Conservation (phyloP, 2,888 invertebrate genomes). For the Elgonia sp. region DNA sequence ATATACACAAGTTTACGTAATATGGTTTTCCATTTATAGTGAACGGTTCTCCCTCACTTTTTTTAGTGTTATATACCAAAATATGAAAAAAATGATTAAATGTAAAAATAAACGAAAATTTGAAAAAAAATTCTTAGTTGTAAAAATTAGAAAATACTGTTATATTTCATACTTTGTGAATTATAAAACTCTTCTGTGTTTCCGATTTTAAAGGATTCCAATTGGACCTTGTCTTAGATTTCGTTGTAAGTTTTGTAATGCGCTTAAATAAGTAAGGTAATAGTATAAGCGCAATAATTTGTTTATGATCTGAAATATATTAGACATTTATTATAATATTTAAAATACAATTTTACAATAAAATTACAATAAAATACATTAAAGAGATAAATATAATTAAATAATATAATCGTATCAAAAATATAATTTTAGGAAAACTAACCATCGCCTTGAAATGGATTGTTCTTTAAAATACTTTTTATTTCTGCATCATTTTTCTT, state of each 20-base stretch:
- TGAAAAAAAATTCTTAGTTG: too few species aligned
- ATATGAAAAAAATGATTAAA: too few species aligned
- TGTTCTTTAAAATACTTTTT: constrained; percentile 18
- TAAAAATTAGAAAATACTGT: too few species aligned
- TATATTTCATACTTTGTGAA: constrained; percentile 32
- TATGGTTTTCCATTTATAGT: too few species aligned
- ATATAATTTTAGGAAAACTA: too few species aligned
- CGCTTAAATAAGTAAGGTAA: constrained; percentile 45
- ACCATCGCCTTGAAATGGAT: constrained; percentile 20
- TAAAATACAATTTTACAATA: constrained; percentile 7
- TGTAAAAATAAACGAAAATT: too few species aligned
- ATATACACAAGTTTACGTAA: too few species aligned
- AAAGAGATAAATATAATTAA: too few species aligned
- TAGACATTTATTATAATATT: neutral
- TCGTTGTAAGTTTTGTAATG: constrained; percentile 12
- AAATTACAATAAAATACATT: constrained; percentile 1
- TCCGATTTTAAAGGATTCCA: constrained; percentile 42
- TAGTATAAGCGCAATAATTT: constrained; percentile 21
- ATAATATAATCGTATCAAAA: too few species aligned
- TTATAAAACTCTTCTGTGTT: constrained; percentile 35
- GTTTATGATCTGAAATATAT: constrained; percentile 31
- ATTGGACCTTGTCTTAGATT: constrained; percentile 3
- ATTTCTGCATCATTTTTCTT: constrained; percentile 3
- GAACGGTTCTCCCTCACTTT: too few species aligned
- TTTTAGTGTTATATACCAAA: too few species aligned